Base-by-base conservation (phyloP, 2,113 vertebrate species). In the Oncorhynchus clarkii region DNA sequence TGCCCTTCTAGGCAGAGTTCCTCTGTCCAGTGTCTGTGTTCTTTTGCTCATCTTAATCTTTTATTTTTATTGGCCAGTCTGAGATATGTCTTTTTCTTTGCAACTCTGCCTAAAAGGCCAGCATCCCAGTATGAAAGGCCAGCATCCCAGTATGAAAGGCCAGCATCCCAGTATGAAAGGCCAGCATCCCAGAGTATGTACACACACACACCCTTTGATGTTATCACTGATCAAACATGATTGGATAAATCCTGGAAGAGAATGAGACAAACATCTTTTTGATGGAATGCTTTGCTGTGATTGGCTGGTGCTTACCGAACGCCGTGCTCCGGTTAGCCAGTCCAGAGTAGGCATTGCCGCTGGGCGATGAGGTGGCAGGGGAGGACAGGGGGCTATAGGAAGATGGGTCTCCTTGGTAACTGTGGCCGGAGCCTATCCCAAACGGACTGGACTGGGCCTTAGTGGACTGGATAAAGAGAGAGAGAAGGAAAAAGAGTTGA, bases 381-480 rank as follows among this genome's bases (percentile, higher is more conserved):
- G 97, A 99, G 70, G 98, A 98, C 51, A 99, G 94, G 0, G 98
- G 98, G 74, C 98, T 99, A 93, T 98, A 99, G 1, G 98, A 98
- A 0, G 97, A 93, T 0, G 96, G 97, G 85, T 99, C 97, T 0
- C 97, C 94, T 60, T 97, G 95, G 85, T 98, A 99, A 84, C 89
- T 97, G 91, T 99, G 98, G 76, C 96, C 95, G 1, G 96, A 96
- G 66, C 96, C 96, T n/a, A 99, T 99, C 24, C 95, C 96, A 59
- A 99, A 99, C 11, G 98, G 96, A 70, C 97, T 97, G 0, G 97
- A 96, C 88, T 99, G 98, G 59, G 96, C 89, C 92, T 99, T 99
- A 83, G 91, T 93, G 82, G 97, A 93, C 92, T 99, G 95, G 1
- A 78, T 67, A 75, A 27, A 94, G 92, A 93, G 80, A 74, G 39